A percentile compares a stretch with the other conserved stretches of the same genome.
These are phyloP conservation scores for Brachionus asplanchnoidis DNA, from an alignment of 1,140 invertebrate species.

Conservation along the genomic window DNA sequence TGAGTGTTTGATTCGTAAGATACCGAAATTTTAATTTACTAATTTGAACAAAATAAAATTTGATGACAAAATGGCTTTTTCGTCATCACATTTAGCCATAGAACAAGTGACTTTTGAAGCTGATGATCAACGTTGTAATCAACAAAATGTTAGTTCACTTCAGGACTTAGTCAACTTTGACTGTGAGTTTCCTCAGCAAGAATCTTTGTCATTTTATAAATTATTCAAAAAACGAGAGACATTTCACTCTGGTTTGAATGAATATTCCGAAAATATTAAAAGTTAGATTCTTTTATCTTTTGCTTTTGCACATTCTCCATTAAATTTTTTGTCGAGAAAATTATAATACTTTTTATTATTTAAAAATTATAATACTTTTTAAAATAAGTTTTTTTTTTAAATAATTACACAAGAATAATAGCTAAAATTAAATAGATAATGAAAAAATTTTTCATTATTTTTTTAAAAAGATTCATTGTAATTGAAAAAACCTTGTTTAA, in stretches of 20 bases:
- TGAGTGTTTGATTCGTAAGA: not conserved
- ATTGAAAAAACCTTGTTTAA: too few relatives aligned
- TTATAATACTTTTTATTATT: not conserved
- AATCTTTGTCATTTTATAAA: not conserved
- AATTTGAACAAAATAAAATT: not conserved
- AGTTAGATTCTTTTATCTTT: not conserved
- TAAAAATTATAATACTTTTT: too few relatives aligned
- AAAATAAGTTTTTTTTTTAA: too few relatives aligned
- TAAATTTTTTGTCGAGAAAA: not conserved
- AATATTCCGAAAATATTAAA: not conserved
- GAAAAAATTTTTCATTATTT: too few relatives aligned
- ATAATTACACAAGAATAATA: too few relatives aligned
- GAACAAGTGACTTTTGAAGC: slow-evolving; percentile 34
- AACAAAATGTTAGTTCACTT: not conserved
- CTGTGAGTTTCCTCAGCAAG: not conserved
- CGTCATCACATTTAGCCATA: slow-evolving; percentile 3
- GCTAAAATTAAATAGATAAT: too few relatives aligned
- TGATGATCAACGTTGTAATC: not conserved
- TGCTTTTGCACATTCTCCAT: not conserved
- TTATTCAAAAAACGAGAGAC: not conserved
- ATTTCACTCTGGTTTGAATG: not conserved
- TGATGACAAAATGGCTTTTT: not conserved
- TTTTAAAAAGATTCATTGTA: too few relatives aligned
- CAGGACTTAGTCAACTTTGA: slow-evolving; percentile 17
- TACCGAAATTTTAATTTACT: not conserved